A percentile compares a stretch with the other conserved stretches of the same genome.
Conservation (phyloP, 2,888 invertebrate species). For the Pyralis farinalis region DNA sequence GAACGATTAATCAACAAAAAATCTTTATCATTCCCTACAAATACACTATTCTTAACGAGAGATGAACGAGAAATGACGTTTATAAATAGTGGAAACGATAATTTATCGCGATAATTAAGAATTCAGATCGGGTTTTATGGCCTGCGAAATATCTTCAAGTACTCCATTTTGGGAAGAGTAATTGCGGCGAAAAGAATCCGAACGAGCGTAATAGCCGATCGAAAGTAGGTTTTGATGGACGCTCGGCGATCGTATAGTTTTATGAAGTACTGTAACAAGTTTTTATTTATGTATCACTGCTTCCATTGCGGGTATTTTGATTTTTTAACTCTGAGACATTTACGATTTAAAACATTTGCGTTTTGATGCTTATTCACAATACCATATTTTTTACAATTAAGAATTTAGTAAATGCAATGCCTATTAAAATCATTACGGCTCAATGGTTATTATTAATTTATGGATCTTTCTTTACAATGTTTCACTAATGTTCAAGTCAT, state of each 20-base stretch:
- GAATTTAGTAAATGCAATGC: no score
- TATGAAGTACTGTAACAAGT: neutral
- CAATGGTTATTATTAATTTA: no score
- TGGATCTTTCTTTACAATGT: no score
- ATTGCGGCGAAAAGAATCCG: constrained; percentile 2
- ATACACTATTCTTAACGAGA: neutral
- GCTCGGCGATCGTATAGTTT: neutral
- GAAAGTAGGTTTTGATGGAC: neutral
- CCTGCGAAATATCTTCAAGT: neutral
- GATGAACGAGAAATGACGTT: neutral
- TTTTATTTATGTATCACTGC: neutral
- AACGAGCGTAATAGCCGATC: neutral
- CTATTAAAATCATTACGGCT: no score
- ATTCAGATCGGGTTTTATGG: constrained; percentile 6
- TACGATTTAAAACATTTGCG: no score
- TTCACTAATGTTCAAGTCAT: no score
- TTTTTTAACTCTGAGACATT: no score
- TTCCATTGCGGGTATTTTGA: neutral
- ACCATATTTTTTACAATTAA: no score
- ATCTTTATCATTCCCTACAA: neutral
- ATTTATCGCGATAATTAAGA: constrained; percentile 9
- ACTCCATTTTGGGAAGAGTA: neutral
- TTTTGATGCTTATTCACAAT: no score
- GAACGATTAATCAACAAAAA: constrained; percentile 6
- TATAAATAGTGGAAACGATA: neutral